Conservation (phyloP, 2,113 vertebrate species). For the Neomonachus schauinslandi region DNA sequence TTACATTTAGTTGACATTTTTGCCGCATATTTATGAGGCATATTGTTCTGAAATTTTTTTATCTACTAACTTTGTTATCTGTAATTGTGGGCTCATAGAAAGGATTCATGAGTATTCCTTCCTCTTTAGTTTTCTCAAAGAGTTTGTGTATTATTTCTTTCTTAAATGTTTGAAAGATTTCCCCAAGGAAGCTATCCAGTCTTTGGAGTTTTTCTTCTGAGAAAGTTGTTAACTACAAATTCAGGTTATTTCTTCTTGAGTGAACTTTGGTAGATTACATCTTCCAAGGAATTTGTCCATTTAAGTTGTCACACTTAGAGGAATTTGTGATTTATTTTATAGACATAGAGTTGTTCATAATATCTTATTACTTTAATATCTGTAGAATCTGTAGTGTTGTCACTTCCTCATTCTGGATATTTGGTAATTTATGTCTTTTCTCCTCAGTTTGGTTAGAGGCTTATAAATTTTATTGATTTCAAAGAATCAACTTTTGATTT, state of each 20-base stretch:
- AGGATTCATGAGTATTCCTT: neutral
- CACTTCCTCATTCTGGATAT: neutral
- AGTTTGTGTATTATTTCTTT: neutral
- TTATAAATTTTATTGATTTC: neutral
- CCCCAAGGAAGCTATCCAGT: neutral
- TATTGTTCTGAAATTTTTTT: neutral
- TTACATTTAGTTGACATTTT: neutral
- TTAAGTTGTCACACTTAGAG: neutral
- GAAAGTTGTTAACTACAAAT: conserved; percentile 7
- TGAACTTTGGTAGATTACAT: neutral
- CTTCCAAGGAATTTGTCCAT: neutral
- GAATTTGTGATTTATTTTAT: conserved; percentile 10
- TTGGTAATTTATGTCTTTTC: neutral
- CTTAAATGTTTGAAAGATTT: neutral
- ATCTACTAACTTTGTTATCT: neutral
- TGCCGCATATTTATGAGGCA: neutral
- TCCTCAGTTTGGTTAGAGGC: neutral
- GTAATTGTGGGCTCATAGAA: neutral
- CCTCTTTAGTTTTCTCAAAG: neutral
- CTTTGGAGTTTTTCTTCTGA: neutral
- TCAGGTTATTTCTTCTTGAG: neutral
- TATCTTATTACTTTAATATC: neutral
- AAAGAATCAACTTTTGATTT: neutral
- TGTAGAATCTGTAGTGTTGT: neutral
- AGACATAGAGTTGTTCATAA: neutral